Conservation (phyloP, 2,797 vertebrate species). For the Craterocephalus amniculus region DNA sequence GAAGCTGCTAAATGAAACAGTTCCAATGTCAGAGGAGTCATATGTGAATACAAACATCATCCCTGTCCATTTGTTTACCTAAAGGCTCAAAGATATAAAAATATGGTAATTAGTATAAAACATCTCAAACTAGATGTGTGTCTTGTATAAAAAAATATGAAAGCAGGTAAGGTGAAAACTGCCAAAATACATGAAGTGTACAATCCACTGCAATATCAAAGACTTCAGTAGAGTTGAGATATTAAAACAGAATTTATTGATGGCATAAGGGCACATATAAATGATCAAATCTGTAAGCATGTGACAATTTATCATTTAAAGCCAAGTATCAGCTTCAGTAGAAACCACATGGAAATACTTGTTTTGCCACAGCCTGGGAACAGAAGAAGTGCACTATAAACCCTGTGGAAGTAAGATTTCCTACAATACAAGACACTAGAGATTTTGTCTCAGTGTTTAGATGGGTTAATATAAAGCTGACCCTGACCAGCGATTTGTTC, state of each 20-base stretch:
- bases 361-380: background rate
- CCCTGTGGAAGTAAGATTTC: background rate
- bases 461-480: background rate
- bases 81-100: background rate
- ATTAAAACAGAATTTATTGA: background rate
- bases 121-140: background rate
- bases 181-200: background rate
- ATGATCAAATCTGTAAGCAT: background rate
- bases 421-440: background rate
- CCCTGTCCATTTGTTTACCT: background rate
- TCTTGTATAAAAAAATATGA: background rate
- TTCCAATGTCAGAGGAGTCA: constrained; percentile 13
- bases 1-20: constrained; percentile 3
- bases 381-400: background rate
- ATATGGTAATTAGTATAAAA: background rate
- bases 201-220: background rate
- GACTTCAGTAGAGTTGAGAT: background rate
- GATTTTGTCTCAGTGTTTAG: background rate
- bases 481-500: background rate
- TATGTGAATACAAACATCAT: background rate
- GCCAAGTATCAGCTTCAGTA: background rate
- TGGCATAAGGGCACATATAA: background rate
- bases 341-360: background rate
- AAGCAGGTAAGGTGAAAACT: background rate
- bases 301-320: background rate